Evolutionary conservation across 2,888 invertebrate species (phyloP), one percentile per base, ranked within the genome.

Genomic region (Zaprionus bogoriensis): DNA sequence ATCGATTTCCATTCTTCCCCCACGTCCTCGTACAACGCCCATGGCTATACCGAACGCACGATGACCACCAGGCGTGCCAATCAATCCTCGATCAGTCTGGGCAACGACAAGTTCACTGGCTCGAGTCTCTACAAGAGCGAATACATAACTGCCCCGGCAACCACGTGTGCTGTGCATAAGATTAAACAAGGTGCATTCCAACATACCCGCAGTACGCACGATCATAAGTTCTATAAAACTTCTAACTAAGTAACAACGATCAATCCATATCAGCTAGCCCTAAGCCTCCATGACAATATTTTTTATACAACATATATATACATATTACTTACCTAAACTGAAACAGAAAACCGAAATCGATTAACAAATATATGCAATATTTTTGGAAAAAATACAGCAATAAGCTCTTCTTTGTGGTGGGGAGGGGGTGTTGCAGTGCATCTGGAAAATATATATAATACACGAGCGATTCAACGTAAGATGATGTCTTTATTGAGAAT

Each of bases 191-290:
- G 95, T 57, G 95, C 95, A 14, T 97, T 95, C 91, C 95, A 95
- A 90, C 96, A 96, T 87, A 96, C 96, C 22, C 93, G 96, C 68
- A 96, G 97, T 89, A 95, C 96, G 9, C 95, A 94, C 76, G 94
- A 95, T 87, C 96, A 97, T 90, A 96, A 95, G 89, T 96, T 96
- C 90, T 97, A 96, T 89, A 93, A 95, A 71, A 77, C 85, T 45
- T 80, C 88, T 39, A 89, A 87, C 63, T 77, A 67, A 57, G n/a
- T 46, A 36, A 17, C 17, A 42, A 7, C 36, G 28, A 3, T 7
- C 50, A 63, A 70, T 77, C 60, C 64, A 79, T 71, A 71, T 65
- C 67, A 66, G 58, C 58, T 74, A 60, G 79, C 58, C 51, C 52
- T 80, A 76, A 63, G 64, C 32, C 60, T 78, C 71, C 79, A 87